Conservation (phyloP, 2,113 vertebrate genomes). For the Telmatochromis sp. region DNA sequence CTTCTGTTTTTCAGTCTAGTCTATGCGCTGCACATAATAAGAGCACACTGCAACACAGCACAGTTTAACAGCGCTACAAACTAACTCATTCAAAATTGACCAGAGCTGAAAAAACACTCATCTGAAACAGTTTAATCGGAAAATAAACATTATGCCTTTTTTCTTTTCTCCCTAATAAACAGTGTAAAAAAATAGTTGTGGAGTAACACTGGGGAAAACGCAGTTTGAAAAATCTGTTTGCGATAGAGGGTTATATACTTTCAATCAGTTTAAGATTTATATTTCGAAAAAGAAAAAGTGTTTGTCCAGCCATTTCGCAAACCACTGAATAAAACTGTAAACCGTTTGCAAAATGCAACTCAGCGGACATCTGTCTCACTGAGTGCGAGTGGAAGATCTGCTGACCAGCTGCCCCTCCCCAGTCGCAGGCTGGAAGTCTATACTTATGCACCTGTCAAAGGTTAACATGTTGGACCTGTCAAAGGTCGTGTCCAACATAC, state of each 20-base stretch:
- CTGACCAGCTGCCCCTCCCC: neutral
- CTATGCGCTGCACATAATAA: neutral
- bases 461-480: slow-evolving; percentile 10
- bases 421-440: neutral
- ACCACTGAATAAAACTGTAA: neutral
- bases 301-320: neutral
- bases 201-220: neutral
- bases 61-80: neutral
- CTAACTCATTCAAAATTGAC: neutral
- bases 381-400: neutral
- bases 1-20: neutral
- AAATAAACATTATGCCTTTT: neutral
- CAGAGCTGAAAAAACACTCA: neutral
- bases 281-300: neutral
- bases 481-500: slow-evolving; percentile 22
- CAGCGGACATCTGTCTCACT: neutral
- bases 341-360: neutral
- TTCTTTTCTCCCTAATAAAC: neutral
- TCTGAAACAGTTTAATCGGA: neutral
- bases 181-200: neutral
- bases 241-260: neutral
- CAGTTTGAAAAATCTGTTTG: neutral
- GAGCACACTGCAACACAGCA: neutral
- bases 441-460: slow-evolving; percentile 32
- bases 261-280: neutral